Evolutionary conservation across 2,113 vertebrate genomes (phyloP).

Genomic region (Notarius quadriscutis): DNA sequence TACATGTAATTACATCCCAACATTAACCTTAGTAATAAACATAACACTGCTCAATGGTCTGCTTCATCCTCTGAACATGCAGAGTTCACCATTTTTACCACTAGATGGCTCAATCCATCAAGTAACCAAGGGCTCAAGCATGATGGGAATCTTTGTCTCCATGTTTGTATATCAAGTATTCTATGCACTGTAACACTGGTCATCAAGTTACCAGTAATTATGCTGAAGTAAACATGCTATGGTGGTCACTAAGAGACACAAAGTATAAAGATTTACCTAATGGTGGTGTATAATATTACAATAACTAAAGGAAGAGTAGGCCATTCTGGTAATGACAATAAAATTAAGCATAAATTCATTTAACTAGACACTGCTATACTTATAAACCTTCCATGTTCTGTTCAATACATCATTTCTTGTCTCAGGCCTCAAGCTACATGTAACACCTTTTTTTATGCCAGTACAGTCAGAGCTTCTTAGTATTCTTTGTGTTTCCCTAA

Average conservation of each 20-base stretch:
- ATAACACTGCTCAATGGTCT: not conserved
- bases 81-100: conserved; percentile 6
- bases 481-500: conserved; percentile 12
- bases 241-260: not conserved
- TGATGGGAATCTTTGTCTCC: not conserved
- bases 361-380: not conserved
- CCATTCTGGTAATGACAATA: not conserved
- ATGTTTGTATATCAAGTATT: not conserved
- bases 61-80: not conserved
- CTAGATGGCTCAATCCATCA: conserved; percentile 30
- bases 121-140: not conserved
- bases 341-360: not conserved
- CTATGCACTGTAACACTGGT: not conserved
- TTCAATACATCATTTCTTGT: not conserved
- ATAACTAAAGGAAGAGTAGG: not conserved
- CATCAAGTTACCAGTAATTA: conserved; percentile 11
- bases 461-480: not conserved
- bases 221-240: not conserved
- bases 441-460: not conserved
- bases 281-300: not conserved
- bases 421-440: not conserved
- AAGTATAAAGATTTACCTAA: not conserved
- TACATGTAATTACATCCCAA: not conserved
- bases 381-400: not conserved
- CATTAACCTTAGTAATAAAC: not conserved